phyloP scores from a whole-genome alignment of 2,888 invertebrate species.

The Phymatocera aterrima region DNA sequence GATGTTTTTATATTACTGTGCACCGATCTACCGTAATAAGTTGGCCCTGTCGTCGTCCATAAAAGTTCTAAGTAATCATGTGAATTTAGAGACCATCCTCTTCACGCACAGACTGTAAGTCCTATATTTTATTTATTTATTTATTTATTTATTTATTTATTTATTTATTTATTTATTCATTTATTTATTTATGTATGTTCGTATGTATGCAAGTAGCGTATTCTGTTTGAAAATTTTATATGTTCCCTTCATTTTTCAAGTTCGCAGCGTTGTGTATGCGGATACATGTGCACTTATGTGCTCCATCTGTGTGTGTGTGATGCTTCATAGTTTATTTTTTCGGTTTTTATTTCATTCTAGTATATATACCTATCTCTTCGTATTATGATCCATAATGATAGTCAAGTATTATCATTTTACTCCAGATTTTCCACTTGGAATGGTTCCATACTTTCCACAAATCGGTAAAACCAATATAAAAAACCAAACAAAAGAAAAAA shows the following conservation, averaged over 20 bases:
- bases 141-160: slow-evolving; percentile 51
- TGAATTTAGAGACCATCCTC: slow-evolving; percentile 56
- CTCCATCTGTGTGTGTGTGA: slow-evolving; percentile 49
- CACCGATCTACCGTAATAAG: slow-evolving; percentile 63
- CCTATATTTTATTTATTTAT: slow-evolving; percentile 54
- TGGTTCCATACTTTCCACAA: slow-evolving; percentile 46
- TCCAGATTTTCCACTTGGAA: slow-evolving; percentile 46
- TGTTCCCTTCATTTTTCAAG: slow-evolving; percentile 54
- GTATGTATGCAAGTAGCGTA: slow-evolving; percentile 62
- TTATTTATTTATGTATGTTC: too few species aligned
- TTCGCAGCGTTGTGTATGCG: not conserved
- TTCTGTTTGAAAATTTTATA: slow-evolving; percentile 63
- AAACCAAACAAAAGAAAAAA: slow-evolving; percentile 44
- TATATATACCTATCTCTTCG: slow-evolving; percentile 22
- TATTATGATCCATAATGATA: slow-evolving; percentile 16
- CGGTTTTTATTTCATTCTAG: slow-evolving; percentile 42
- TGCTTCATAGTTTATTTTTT: slow-evolving; percentile 50
- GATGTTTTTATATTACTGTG: slow-evolving; percentile 59
- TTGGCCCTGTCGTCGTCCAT: slow-evolving; percentile 55
- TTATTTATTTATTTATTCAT: too few species aligned
- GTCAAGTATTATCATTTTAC: slow-evolving; percentile 28
- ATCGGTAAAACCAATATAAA: not conserved
- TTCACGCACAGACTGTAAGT: slow-evolving; percentile 58
- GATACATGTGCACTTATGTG: not conserved
- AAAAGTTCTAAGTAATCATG: slow-evolving; percentile 38